Evolutionary conservation across 2,797 vertebrate genomes (phyloP), one percentile per base, ranked within the genome.

Genomic region (Paguma larvata): DNA sequence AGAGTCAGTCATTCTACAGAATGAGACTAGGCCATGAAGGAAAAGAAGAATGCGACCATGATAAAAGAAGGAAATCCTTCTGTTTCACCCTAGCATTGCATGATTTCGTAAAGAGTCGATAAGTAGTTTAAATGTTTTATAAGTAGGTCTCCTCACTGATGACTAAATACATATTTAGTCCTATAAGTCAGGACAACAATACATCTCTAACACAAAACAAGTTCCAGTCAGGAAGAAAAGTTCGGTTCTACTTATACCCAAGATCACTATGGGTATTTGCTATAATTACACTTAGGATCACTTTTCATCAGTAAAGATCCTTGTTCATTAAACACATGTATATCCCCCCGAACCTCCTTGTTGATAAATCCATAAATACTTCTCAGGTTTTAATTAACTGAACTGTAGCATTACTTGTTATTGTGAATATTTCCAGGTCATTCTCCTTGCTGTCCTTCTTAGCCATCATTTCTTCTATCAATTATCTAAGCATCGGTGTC

Each of bases 401-500:
- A 3, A 27, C 44, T 53, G 3, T 13, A 65, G 6, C 34, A 44
- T 1, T 1, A 2, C n/a, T 72, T 46, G n/a, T 21, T 56, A 21
- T 13, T 44, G 63, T 14, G 32, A 41, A 72, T 46, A n/a, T 8
- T 78, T 25, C 70, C 23, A 38, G 23, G 25, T 53, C 53, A 7
- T 19, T 30, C 1, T 78, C 78, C 79, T 48, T 27, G 16, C 25
- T 16, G 6, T n/a, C 38, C 48, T 34, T 67, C 21, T 25, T 32
- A 4, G 11, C 41, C 23, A 73, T 2, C 25, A n/a, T 59, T 46
- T 79, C 25, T 32, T 65, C 18, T 25, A 10, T 46, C 63, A 32
- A 1, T 72, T 70, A 63, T 12, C 3, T 10, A 67, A 32, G 0
- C 38, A 19, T 46, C 12, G 0, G 4, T 2, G 5, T 46, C 27